Base-by-base conservation (phyloP, 2,888 invertebrate species). In the Flexamia atlantica region DNA sequence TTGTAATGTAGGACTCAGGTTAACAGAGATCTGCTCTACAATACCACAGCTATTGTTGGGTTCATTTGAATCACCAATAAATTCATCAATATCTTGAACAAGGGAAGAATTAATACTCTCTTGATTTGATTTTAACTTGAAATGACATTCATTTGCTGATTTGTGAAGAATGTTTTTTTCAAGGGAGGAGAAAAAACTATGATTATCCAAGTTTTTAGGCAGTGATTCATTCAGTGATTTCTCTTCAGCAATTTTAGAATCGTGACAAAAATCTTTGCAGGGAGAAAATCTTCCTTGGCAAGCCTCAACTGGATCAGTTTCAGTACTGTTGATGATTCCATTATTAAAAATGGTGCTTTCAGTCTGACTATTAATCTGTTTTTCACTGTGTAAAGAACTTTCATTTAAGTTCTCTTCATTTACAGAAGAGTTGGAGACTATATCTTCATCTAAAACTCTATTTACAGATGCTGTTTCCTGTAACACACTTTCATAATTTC, bases 71-170 rank as follows among this genome's bases (percentile, higher is more conserved):
- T 46, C 46, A 5, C 57, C 57, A 57, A 57, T 23, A 57, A 57
- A 57, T 20, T 57, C 57, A 57, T 57, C 57, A 57, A 57, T 57
- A 10, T 57, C 57, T 3, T 57, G 57, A 57, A 57, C 25, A 20
- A 57, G 57, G 25, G 57, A 57, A 57, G 57, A 57, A 57, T 12
- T 57, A 57, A 5, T 57, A 23, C 12, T 23, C 5, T 57, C 57
- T 12, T 23, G 2, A 23, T 57, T 57, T 9, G 20, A 46, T 9
- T 3, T 10, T 46, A 46, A 57, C 23, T 57, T 7, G 53, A 17
- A 53, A 53, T n/a, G 2, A 57, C 57, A 23, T n/a, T 50, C 12
- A 50, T 50, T 17, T 23, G 57, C 57, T 57, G 20, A 23, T 25
- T 20, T 7, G 7, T 57, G 57, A 20, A 23, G 57, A 23, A 5